phyloP scores from a whole-genome alignment of 2,797 vertebrate species.

The Megaceryle alcyon region DNA sequence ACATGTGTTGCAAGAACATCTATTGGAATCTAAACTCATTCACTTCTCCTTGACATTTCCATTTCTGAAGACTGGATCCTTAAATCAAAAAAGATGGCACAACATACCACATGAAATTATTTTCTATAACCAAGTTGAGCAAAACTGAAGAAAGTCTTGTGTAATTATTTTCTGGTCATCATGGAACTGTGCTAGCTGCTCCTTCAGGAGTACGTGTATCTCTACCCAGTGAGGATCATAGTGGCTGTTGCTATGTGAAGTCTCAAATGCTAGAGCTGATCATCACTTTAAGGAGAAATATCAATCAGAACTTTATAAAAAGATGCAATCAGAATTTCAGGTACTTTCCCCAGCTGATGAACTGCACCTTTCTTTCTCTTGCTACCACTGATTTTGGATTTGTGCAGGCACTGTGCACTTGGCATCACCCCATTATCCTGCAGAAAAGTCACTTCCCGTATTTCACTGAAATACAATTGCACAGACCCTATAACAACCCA shows the following conservation, averaged over 20 bases:
- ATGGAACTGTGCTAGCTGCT: rapidly evolving
- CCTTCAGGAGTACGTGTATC: neutral
- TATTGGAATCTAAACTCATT: neutral
- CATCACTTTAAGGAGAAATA: neutral
- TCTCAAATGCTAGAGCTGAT: neutral
- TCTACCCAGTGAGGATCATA: neutral
- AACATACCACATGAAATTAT: neutral
- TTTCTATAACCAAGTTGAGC: neutral
- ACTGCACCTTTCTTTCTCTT: neutral
- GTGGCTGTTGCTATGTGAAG: neutral
- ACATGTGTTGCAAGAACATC: neutral
- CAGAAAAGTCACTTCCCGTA: neutral
- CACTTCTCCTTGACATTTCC: neutral
- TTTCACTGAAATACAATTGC: neutral
- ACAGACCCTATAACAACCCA: neutral
- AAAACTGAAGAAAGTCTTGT: neutral
- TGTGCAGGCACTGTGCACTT: neutral
- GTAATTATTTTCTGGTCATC: neutral
- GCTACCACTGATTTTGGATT: neutral
- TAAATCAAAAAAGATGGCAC: neutral
- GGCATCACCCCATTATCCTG: neutral
- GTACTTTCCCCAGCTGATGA: neutral
- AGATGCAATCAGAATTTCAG: neutral
- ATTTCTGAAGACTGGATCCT: neutral
- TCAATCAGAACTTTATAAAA: neutral